A percentile compares a stretch with the other conserved stretches of the same genome.
Evolutionary conservation across 2,113 vertebrate species (phyloP).

Genomic region (Atractosteus spatula): DNA sequence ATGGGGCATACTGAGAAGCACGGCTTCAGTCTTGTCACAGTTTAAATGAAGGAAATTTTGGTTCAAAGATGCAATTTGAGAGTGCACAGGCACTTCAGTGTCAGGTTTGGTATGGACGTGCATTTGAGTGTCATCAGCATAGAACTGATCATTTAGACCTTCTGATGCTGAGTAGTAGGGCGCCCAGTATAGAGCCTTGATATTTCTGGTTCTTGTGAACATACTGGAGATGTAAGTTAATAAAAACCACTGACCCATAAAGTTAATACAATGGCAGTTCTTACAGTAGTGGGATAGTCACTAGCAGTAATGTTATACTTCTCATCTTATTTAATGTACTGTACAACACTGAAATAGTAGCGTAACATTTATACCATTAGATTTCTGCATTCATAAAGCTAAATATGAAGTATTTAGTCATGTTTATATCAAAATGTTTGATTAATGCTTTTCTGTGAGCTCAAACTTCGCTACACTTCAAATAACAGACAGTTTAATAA

Average conservation of each 20-base stretch:
- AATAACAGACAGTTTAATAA: slow-evolving; percentile 54
- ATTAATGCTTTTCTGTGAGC: slow-evolving; percentile 46
- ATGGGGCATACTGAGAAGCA: too few species aligned
- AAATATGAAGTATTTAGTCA: background rate
- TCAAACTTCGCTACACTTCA: slow-evolving; percentile 34
- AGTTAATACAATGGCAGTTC: background rate
- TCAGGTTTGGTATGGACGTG: too few species aligned
- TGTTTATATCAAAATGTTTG: slow-evolving; percentile 27
- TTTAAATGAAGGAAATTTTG: too few species aligned
- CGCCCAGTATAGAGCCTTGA: too few species aligned
- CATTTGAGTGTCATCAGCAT: too few species aligned
- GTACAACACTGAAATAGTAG: background rate
- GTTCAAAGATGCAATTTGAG: too few species aligned
- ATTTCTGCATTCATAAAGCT: background rate
- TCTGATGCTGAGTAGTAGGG: too few species aligned
- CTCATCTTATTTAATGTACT: background rate
- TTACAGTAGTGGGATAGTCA: background rate
- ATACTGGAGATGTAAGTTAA: background rate
- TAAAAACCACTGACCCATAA: background rate
- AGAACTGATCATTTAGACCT: too few species aligned
- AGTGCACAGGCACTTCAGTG: too few species aligned
- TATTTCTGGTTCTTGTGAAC: too few species aligned
- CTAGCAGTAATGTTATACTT: background rate
- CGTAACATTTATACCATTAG: background rate
- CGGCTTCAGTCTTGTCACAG: too few species aligned